These are phyloP conservation scores for Periophthalmus modestus DNA, from an alignment of 2,113 vertebrate genomes.

Conservation along the genomic window DNA sequence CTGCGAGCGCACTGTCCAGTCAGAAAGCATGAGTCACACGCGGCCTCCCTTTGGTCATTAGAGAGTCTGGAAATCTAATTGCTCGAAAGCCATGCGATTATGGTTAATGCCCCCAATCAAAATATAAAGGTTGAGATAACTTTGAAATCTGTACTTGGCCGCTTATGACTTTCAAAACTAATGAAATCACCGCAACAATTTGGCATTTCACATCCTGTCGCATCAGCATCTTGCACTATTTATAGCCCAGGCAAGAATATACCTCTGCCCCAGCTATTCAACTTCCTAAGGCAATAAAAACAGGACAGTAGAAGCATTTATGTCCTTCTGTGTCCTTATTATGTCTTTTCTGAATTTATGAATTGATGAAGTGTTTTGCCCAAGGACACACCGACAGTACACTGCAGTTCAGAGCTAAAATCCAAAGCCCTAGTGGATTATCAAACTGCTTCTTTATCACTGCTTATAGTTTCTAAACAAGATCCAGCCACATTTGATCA, in stretches of 20 bases:
- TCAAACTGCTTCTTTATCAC: too few species aligned
- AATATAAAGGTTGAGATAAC: conserved; percentile 8
- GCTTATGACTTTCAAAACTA: conserved; percentile 5
- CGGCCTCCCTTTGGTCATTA: conserved; percentile 1
- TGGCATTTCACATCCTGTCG: conserved; percentile 5
- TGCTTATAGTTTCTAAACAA: too few species aligned
- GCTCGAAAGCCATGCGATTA: conserved; percentile 7
- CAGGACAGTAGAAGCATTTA: not conserved
- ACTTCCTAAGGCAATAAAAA: not conserved
- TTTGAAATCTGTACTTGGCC: not conserved
- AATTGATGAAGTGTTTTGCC: not conserved
- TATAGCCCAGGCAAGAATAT: not conserved
- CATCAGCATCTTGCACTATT: not conserved
- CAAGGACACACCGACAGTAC: too few species aligned
- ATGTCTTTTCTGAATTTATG: not conserved
- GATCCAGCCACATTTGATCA: too few species aligned
- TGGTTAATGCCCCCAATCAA: conserved; percentile 1
- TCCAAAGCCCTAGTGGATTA: too few species aligned
- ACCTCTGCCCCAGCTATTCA: not conserved
- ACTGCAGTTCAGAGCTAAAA: too few species aligned
- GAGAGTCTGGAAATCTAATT: conserved; percentile 1
- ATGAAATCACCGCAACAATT: conserved; percentile 1
- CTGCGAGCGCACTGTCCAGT: not conserved
- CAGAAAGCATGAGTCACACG: conserved; percentile 13
- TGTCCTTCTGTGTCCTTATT: not conserved